Percentiles rank a stretch among this genome's conserved stretches.
Evolutionary conservation across 1,140 invertebrate genomes (phyloP).

Genomic region (Calliphora vicina): DNA sequence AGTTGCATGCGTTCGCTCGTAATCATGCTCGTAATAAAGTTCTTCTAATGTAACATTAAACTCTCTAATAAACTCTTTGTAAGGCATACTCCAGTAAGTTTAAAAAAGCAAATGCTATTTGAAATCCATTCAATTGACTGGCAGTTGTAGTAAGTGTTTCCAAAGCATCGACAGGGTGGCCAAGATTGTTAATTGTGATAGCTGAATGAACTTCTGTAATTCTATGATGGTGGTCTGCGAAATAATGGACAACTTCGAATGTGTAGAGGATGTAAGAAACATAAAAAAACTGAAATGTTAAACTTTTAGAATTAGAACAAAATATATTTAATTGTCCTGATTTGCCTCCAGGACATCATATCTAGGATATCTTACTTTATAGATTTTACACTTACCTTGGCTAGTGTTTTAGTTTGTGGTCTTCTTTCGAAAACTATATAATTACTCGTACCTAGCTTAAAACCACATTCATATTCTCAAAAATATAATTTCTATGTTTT

Average conservation of each 20-base stretch:
- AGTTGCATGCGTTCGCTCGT: no score
- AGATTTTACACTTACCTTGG: no score
- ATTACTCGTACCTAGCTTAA: no score
- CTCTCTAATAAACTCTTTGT: conserved; percentile 19
- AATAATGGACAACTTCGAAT: not conserved
- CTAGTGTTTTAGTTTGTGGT: not conserved
- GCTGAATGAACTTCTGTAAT: conserved; percentile 35
- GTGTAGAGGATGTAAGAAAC: not conserved
- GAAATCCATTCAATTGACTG: not conserved
- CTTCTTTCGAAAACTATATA: no score
- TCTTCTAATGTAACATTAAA: conserved; percentile 30
- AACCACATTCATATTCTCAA: no score
- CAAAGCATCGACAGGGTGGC: conserved; percentile 23
- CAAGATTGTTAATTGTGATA: conserved; percentile 21
- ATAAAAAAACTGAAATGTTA: not conserved
- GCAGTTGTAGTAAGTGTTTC: conserved; percentile 6
- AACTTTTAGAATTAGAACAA: no score
- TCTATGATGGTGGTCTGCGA: conserved; percentile 8
- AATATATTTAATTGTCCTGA: no score
- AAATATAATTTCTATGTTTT: no score
- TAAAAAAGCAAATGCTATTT: not conserved
- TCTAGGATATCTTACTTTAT: no score
- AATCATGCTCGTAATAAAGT: not conserved
- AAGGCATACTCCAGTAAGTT: conserved; percentile 13
- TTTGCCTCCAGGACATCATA: no score